phyloP scores from a whole-genome alignment of 1,140 invertebrate species.

The Drosophila punjabiensis region DNA sequence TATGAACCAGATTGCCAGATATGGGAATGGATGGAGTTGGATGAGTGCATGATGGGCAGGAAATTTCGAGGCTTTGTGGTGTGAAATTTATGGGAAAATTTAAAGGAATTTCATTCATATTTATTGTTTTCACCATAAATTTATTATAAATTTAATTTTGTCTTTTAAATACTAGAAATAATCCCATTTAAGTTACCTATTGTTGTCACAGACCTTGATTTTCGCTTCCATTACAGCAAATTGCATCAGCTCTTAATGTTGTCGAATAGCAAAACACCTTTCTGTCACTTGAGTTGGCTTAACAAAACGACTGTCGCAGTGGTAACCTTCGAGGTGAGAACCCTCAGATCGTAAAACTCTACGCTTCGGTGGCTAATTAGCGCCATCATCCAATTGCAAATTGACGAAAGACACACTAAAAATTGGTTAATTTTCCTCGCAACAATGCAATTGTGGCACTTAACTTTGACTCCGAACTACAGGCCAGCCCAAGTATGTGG shows the following conservation, averaged over 20 bases:
- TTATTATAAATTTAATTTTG: no score
- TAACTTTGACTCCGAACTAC: constrained; percentile 77
- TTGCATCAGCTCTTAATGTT: constrained; percentile 2
- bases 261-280: constrained; percentile 16
- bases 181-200: background rate
- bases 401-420: constrained; percentile 62
- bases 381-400: constrained; percentile 34
- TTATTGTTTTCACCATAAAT: no score
- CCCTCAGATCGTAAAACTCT: constrained; percentile 27
- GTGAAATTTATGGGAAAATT: constrained; percentile 14
- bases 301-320: constrained; percentile 30
- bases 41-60: constrained; percentile 35
- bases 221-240: background rate
- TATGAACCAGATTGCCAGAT: constrained; percentile 33
- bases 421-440: constrained; percentile 71
- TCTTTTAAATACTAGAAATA: background rate
- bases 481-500: constrained; percentile 45
- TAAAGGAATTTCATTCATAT: background rate
- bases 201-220: background rate
- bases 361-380: constrained; percentile 73
- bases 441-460: constrained; percentile 68
- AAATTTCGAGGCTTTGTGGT: constrained; percentile 5
- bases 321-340: constrained; percentile 30
- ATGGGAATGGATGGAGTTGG: constrained; percentile 29
- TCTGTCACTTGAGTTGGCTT: constrained; percentile 51